Base-by-base conservation (phyloP, 1,140 invertebrate genomes). In the Neoseiulus cucumeris region DNA sequence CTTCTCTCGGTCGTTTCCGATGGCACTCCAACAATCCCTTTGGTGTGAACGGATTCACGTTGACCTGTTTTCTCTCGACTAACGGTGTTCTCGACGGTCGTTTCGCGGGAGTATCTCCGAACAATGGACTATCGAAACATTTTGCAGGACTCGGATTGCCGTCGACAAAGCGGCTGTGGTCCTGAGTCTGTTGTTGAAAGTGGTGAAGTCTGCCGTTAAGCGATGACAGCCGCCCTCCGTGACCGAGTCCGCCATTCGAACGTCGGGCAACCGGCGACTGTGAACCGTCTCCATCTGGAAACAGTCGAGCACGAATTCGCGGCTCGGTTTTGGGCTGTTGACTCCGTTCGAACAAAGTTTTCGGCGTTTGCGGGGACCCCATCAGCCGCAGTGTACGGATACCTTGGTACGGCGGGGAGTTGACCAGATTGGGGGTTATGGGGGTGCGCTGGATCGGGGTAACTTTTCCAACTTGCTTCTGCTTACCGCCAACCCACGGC, bases 21-120 rank as follows among this genome's bases (percentile, higher is more conserved):
- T 59, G 51, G 4, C 17, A 18, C 22, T 59, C 51, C 17, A 59
- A 20, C 33, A 59, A 29, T 17, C 17, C 51, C 22, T 33, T 14
- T 2, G 51, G 51, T 33, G 51, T 59, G 33, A 59, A 59, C 22
- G 51, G 51, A 59, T 59, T 59, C 22, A 59, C 51, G 51, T 59
- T 59, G 33, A 59, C 51, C 51, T 59, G 51, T 59, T 59, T 59
- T 20, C 51, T 25, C 22, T 59, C 51, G 9, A 59, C 33, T 2
- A 59, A 20, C 22, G 51, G 51, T 6, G 51, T 59, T 33, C 33
- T 59, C 17, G 33, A 29, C 22, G 51, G 51, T 20, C 33, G 17
- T 59, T 59, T 59, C 14, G 51, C 22, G 22, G 51, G 22, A 4
- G 22, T n/a, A 14, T 59, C 25, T 12, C 51, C 25, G 22, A 14